phyloP scores from a whole-genome alignment of 2,113 vertebrate genomes.

The Opisthocomus hoazin region DNA sequence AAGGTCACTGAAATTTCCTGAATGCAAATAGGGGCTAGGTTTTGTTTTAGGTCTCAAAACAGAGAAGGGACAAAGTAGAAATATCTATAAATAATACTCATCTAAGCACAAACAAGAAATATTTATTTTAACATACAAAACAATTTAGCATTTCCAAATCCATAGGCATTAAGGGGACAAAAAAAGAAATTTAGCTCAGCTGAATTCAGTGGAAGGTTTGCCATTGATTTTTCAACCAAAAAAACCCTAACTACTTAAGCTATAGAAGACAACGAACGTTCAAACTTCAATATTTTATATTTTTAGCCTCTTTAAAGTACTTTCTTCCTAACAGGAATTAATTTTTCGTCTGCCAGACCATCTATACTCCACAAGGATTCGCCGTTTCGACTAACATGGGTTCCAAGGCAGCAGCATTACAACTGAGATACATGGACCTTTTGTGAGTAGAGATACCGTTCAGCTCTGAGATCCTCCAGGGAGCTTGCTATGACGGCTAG shows the following conservation, averaged over 20 bases:
- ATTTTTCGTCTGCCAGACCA: background rate
- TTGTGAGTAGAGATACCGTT: background rate
- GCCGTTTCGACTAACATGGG: background rate
- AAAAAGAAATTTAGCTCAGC: background rate
- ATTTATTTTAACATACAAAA: background rate
- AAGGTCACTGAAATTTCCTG: background rate
- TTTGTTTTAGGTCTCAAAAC: background rate
- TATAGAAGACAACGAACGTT: background rate
- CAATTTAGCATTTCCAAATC: background rate
- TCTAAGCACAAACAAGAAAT: background rate
- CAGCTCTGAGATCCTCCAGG: background rate
- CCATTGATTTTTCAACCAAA: background rate
- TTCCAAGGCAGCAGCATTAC: background rate
- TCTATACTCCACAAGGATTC: background rate
- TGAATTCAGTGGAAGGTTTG: background rate
- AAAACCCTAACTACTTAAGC: background rate
- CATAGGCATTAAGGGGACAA: background rate
- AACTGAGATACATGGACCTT: too few relatives aligned
- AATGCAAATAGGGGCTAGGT: background rate
- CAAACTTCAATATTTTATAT: background rate
- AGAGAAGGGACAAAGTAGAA: background rate
- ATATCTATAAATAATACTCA: background rate
- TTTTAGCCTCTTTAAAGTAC: background rate
- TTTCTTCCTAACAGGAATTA: background rate
- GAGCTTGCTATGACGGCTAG: fast-evolving